phyloP scores from a whole-genome alignment of 2,113 vertebrate genomes.

The Echinops telfairi region DNA sequence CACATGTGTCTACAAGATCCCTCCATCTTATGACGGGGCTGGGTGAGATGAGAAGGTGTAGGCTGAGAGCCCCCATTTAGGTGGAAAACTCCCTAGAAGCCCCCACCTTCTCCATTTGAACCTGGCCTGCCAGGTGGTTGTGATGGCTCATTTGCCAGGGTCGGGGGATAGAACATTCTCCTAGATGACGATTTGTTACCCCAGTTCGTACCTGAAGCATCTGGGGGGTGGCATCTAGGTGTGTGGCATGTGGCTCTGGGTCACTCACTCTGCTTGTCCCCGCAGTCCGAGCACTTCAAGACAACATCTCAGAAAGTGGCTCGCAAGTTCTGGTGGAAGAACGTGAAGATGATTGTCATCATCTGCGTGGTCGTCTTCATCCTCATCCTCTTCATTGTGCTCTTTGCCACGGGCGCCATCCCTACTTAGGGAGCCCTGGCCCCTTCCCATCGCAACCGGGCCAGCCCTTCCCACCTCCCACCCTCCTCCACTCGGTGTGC shows the following conservation, averaged over 20 bases:
- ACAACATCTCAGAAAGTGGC: conserved; percentile 93
- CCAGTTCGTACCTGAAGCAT: not conserved
- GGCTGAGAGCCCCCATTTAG: not conserved
- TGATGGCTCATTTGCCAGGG: conserved; percentile 10
- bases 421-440: conserved; percentile 82
- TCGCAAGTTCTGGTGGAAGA: conserved; percentile 97
- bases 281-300: conserved; percentile 96
- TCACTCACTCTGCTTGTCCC: conserved; percentile 14
- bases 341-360: conserved; percentile 92
- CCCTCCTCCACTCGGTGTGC: conserved; percentile 3
- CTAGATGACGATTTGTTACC: not conserved
- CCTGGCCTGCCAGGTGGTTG: not conserved
- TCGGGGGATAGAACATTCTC: not conserved
- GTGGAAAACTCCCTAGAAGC: not conserved
- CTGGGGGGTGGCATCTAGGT: not conserved
- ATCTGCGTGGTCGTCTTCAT: conserved; percentile 89
- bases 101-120: conserved; percentile 21
- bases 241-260: not conserved
- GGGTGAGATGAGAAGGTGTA: not conserved
- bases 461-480: not conserved
- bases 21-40: not conserved
- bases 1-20: not conserved
- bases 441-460: not conserved
- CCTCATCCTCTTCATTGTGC: conserved; percentile 91
- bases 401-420: conserved; percentile 92